Evolutionary conservation across 1,140 invertebrate genomes (phyloP).

Genomic region (Drosophila kurseongensis): DNA sequence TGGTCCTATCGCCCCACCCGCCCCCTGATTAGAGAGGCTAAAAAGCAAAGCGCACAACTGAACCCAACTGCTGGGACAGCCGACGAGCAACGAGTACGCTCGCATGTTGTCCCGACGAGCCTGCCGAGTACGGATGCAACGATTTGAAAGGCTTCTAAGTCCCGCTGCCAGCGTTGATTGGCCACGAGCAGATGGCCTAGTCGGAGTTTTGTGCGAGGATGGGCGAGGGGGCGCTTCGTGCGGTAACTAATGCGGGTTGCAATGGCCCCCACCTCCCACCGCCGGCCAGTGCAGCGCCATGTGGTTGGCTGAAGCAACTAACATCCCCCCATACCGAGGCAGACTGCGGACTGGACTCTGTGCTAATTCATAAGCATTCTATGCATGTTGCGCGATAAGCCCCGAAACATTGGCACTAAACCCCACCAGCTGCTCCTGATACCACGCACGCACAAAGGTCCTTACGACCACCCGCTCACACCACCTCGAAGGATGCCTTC

Average conservation of each 20-base stretch:
- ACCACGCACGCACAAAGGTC: constrained; percentile 2
- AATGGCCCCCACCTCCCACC: background rate
- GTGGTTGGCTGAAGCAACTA: constrained; percentile 35
- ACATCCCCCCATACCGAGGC: background rate
- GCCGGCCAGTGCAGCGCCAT: constrained; percentile 6
- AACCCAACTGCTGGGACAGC: constrained; percentile 7
- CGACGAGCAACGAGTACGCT: constrained; percentile 48
- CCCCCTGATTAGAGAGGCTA: constrained; percentile 60
- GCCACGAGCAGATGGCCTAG: constrained; percentile 54
- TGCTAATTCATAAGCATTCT: constrained; percentile 51
- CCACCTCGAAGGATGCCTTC: background rate
- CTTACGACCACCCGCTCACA: background rate
- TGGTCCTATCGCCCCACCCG: background rate
- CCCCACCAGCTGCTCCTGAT: constrained; percentile 46
- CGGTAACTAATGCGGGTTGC: constrained; percentile 21
- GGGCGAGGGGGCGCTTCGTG: constrained; percentile 1
- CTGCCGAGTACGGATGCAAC: constrained; percentile 72
- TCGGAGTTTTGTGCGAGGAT: background rate
- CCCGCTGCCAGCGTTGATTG: constrained; percentile 65
- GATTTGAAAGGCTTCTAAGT: constrained; percentile 80
- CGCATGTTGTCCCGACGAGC: constrained; percentile 32
- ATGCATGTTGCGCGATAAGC: constrained; percentile 48
- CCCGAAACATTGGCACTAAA: constrained; percentile 56
- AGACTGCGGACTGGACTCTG: background rate
- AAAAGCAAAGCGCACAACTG: constrained; percentile 50